Percentiles rank a stretch among this genome's conserved stretches.
phyloP scores from a whole-genome alignment of 2,888 invertebrate species.

The Petrolisthes manimaculis region DNA sequence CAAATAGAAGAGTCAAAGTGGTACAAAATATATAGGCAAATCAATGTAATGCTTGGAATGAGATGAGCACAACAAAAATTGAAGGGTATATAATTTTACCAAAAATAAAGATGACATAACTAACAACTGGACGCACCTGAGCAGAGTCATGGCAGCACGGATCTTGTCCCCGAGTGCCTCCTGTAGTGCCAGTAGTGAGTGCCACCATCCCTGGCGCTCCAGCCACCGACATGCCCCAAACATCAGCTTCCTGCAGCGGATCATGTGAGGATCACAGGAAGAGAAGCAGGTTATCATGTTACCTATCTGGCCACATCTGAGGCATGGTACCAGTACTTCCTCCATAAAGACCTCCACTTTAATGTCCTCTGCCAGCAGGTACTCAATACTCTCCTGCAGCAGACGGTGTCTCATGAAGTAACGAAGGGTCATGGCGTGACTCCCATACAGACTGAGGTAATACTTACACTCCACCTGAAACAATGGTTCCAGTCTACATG shows the following conservation, averaged over 20 bases:
- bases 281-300: constrained; percentile 77
- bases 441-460: constrained; percentile 85
- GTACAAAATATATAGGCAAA: too few species aligned
- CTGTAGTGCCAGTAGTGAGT: constrained; percentile 82
- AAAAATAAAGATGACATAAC: too few species aligned
- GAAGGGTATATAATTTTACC: too few species aligned
- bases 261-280: constrained; percentile 77
- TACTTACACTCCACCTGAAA: constrained; percentile 84
- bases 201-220: constrained; percentile 78
- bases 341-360: constrained; percentile 81
- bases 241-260: constrained; percentile 77
- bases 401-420: constrained; percentile 83
- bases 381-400: constrained; percentile 78
- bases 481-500: constrained; percentile 72
- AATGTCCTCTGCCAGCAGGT: constrained; percentile 79
- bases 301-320: constrained; percentile 77
- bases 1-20: too few species aligned
- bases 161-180: constrained; percentile 59
- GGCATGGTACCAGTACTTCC: constrained; percentile 78
- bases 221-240: constrained; percentile 80
- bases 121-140: neutral
- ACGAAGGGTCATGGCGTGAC: constrained; percentile 79
- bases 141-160: constrained; percentile 60
- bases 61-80: too few species aligned
- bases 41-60: too few species aligned